Conservation (phyloP, 2,113 vertebrate species). For the Melanerpes formicivorus region DNA sequence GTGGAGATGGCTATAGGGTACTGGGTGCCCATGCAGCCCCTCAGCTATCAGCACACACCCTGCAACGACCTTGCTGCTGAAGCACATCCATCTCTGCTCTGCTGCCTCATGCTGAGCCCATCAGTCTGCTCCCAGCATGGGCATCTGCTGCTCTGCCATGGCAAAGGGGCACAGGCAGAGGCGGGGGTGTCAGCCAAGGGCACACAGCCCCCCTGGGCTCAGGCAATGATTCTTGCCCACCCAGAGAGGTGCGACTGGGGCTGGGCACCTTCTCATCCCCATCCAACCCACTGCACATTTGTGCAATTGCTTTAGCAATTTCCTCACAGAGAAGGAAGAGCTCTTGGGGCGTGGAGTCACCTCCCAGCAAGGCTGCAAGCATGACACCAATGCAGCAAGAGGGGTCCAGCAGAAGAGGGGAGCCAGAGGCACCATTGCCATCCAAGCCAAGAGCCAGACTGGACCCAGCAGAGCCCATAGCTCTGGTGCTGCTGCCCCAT, state of each 20-base stretch:
- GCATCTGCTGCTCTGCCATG: neutral
- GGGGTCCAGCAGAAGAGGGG: neutral
- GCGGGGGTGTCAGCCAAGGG: neutral
- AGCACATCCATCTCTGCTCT: neutral
- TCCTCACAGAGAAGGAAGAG: accelerated
- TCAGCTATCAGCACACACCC: neutral
- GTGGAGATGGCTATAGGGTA: neutral
- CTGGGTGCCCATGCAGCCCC: neutral
- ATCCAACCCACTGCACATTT: accelerated
- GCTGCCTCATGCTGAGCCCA: neutral
- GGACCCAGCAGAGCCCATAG: neutral
- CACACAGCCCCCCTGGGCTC: neutral
- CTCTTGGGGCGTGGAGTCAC: neutral
- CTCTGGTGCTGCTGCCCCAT: neutral
- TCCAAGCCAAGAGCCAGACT: neutral
- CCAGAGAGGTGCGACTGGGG: accelerated
- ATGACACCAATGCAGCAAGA: accelerated
- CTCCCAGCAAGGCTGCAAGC: neutral
- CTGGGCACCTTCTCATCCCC: neutral
- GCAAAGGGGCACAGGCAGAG: neutral
- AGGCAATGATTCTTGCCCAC: neutral
- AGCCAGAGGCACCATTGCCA: accelerated
- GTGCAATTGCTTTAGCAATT: neutral
- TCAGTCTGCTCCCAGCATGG: neutral
- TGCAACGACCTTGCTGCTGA: neutral